Percentiles rank a stretch among this genome's conserved stretches.
Evolutionary conservation across 2,113 vertebrate species (phyloP).

Genomic region (Siniperca knerii): DNA sequence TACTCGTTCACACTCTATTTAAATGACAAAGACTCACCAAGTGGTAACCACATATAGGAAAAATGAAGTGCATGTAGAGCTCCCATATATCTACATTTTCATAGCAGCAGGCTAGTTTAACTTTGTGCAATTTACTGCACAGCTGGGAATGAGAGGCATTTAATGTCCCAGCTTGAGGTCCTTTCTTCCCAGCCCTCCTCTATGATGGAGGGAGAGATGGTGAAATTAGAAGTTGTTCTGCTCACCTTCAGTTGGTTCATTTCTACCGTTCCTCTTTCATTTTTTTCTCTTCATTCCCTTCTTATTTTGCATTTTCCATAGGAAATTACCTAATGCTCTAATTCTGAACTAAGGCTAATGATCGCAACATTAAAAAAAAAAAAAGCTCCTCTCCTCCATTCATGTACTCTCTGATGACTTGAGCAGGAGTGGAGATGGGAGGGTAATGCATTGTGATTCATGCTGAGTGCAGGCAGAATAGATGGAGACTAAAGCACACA

Average conservation of each 20-base stretch:
- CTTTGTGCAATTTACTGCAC: slow-evolving; percentile 59
- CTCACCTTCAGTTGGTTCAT: slow-evolving; percentile 42
- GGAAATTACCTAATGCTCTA: background rate
- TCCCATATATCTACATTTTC: slow-evolving; percentile 45
- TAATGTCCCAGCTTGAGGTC: slow-evolving; percentile 65
- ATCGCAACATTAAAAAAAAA: slow-evolving; percentile 39
- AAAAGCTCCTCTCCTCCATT: slow-evolving; percentile 12
- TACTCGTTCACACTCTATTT: slow-evolving; percentile 18
- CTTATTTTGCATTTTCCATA: background rate
- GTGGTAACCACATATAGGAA: slow-evolving; percentile 3
- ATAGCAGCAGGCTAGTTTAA: slow-evolving; percentile 56
- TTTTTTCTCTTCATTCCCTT: background rate
- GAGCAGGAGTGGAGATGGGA: slow-evolving; percentile 61
- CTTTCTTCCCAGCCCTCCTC: slow-evolving; percentile 43
- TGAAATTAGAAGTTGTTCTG: slow-evolving; percentile 45
- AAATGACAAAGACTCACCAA: slow-evolving; percentile 40
- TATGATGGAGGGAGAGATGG: slow-evolving; percentile 23
- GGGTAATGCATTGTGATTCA: slow-evolving; percentile 74
- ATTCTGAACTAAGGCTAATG: slow-evolving; percentile 29
- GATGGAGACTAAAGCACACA: slow-evolving; percentile 60
- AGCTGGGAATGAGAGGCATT: slow-evolving; percentile 71
- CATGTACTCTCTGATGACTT: slow-evolving; percentile 41
- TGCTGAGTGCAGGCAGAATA: slow-evolving; percentile 62
- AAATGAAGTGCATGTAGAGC: slow-evolving; percentile 23
- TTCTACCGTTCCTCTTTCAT: slow-evolving; percentile 5